Percentiles rank a stretch among this genome's conserved stretches.
Conservation (phyloP, 2,888 invertebrate species). For the Ariolimax columbianus region DNA sequence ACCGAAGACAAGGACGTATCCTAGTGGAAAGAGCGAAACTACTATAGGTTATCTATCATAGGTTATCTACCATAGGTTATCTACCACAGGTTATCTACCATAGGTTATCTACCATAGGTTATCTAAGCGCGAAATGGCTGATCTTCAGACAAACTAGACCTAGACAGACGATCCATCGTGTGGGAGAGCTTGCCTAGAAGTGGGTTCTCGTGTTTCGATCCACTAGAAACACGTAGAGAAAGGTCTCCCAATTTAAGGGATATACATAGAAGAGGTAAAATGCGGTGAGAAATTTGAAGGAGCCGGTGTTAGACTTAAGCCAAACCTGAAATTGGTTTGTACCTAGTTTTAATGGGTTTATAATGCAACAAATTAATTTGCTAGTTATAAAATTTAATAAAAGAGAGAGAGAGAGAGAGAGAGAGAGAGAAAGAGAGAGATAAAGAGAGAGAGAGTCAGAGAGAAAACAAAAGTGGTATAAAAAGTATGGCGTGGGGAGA, state of each 20-base stretch:
- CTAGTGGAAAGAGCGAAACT: not conserved
- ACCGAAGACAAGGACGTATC: not conserved
- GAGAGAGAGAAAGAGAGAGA: not conserved
- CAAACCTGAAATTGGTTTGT: not conserved
- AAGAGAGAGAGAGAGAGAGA: not conserved
- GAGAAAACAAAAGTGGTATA: no score
- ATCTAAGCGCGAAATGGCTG: not conserved
- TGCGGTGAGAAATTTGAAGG: not conserved
- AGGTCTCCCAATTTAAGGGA: no score
- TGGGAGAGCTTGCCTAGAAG: not conserved
- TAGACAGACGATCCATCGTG: conserved; percentile 28
- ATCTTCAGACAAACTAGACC: not conserved
- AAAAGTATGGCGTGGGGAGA: no score
- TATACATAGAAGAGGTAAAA: no score
- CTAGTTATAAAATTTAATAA: not conserved
- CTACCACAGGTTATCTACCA: no score
- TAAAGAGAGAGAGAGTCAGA: no score
- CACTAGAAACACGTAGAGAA: not conserved
- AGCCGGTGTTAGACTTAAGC: not conserved
- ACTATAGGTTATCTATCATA: not conserved
- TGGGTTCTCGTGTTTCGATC: conserved; percentile 13
- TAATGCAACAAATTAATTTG: no score
- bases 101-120: not conserved
- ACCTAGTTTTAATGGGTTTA: no score
- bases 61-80: not conserved